These are phyloP conservation scores for Nannoperca australis DNA, from an alignment of 2,797 vertebrate species.

Conservation along the genomic window DNA sequence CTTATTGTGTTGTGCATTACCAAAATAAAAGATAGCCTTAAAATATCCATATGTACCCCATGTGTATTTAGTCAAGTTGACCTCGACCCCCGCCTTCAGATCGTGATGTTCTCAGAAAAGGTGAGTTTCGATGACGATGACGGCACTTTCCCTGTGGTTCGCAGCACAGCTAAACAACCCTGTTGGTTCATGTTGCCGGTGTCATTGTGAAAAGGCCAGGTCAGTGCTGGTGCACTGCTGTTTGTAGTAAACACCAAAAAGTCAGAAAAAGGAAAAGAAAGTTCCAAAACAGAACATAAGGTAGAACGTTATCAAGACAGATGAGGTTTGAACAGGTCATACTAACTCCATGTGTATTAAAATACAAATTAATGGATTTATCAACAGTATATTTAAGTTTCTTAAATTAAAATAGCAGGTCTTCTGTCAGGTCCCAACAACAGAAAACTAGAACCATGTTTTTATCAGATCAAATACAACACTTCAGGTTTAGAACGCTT, in stretches of 20 bases:
- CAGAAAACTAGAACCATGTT: constrained; percentile 1
- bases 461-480: constrained; percentile 1
- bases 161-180: constrained; percentile 39
- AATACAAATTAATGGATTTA: neutral
- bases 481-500: neutral
- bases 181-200: constrained; percentile 66
- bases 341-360: neutral
- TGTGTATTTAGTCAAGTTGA: constrained; percentile 15
- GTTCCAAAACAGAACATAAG: constrained; percentile 80
- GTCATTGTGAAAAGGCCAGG: constrained; percentile 68
- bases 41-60: neutral
- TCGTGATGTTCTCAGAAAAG: constrained; percentile 41
- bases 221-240: constrained; percentile 71
- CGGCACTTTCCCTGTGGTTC: constrained; percentile 26
- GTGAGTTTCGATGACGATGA: constrained; percentile 31
- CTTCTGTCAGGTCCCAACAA: neutral
- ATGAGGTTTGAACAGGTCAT: constrained; percentile 5
- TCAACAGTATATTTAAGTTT: neutral
- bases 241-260: constrained; percentile 84
- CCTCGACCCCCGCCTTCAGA: neutral
- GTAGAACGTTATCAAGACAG: constrained; percentile 32
- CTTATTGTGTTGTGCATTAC: neutral
- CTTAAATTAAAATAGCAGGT: neutral
- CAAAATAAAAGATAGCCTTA: neutral
- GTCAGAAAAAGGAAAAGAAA: constrained; percentile 65